Base-by-base conservation (phyloP, 2,888 invertebrate species). In the Dorcus hopei region DNA sequence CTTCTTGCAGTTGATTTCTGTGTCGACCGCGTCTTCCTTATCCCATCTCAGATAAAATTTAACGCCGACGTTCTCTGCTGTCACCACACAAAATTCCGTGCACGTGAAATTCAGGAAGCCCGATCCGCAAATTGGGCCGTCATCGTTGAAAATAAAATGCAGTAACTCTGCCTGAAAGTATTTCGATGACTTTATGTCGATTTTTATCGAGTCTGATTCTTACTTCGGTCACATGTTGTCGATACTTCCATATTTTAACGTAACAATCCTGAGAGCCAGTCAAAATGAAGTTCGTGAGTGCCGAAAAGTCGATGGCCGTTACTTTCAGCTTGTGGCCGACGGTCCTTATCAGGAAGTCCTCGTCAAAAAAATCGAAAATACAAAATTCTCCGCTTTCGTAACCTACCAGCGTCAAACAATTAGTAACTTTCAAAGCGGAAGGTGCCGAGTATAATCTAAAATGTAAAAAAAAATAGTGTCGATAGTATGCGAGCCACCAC, bases 351-450 rank as follows among this genome's bases (percentile, higher is more conserved):
- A 53, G 51, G 19, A 50, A 60, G 1, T 61, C 59, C 48, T 67
- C 61, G 39, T 70, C 64, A 14, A 67, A 62, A 11, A 70, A 53
- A 50, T 70, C 70, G 48, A 67, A 67, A 52, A 71, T 51, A 49
- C 67, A 68, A 49, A 71, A 65, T 54, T 72, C 72, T 8, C 72
- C 72, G 39, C 67, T 69, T 40, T 68, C 64, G 43, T 72, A 69
- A 3, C 68, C 72, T 41, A 71, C 54, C 14, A 70, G 60, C 9
- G 70, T 62, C 40, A 67, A 55, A 52, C 66, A 65, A 43, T 63
- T 62, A 11, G 61, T 61, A 26, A 72, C 59, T 59, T 65, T 66
- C 19, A 70, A 52, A 2, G 60, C 54, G 6, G 70, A 68, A 4
- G 69, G 62, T 9, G 52, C 59, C 16, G 68, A 63, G 49, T 58